Conservation (phyloP, 2,113 vertebrate genomes). For the Aramus guarauna region DNA sequence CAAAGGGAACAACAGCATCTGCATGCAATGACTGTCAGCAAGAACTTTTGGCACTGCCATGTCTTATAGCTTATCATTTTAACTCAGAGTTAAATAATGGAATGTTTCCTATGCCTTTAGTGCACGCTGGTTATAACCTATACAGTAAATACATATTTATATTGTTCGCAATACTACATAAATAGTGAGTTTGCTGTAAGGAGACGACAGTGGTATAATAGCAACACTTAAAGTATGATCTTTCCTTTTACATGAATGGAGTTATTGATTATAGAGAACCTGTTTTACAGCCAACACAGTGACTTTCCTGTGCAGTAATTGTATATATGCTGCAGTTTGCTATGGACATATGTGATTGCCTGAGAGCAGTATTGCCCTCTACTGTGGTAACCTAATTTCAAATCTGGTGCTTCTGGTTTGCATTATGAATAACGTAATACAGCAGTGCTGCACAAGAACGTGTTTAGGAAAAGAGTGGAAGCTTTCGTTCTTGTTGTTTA, state of each 20-base stretch:
- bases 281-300: background rate
- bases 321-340: constrained; percentile 36
- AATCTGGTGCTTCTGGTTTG: constrained; percentile 65
- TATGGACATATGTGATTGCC: constrained; percentile 41
- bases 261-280: constrained; percentile 9
- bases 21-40: background rate
- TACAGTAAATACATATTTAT: background rate
- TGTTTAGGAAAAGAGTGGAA: constrained; percentile 34
- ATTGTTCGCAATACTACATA: background rate
- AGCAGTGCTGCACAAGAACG: constrained; percentile 28
- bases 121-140: background rate
- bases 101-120: background rate
- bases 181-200: background rate
- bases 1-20: background rate
- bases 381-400: constrained; percentile 62
- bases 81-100: background rate
- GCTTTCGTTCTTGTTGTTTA: background rate
- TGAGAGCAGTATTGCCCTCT: constrained; percentile 58
- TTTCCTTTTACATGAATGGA: background rate
- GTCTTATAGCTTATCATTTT: background rate
- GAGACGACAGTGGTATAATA: background rate
- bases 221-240: background rate
- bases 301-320: constrained; percentile 28
- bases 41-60: background rate
- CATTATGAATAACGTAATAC: constrained; percentile 57